Conservation (phyloP, 1,140 invertebrate genomes). For the Brachionus calyciflorus region DNA sequence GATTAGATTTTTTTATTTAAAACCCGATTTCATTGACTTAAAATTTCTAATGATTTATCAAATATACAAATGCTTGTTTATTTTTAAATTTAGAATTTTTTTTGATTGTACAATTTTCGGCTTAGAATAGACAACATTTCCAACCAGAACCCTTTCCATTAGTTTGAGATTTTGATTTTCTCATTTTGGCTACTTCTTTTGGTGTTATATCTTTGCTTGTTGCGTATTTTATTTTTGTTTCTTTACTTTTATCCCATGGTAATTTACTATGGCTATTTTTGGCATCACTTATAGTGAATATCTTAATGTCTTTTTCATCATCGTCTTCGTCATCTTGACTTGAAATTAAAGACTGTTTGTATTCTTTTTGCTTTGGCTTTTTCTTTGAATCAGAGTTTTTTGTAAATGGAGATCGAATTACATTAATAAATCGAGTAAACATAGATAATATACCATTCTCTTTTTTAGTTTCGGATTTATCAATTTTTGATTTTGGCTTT, state of each 20-base stretch:
- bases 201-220: conserved; percentile 1
- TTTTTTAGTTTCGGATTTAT: conserved; percentile 2
- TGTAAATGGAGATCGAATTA: conserved; percentile 7
- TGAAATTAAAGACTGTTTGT: conserved; percentile 25
- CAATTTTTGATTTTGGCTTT: not conserved
- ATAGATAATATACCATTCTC: conserved; percentile 1
- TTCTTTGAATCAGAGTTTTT: conserved; percentile 6
- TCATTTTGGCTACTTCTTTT: conserved; percentile 22
- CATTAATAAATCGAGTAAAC: not conserved
- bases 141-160: not conserved
- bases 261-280: conserved; percentile 8
- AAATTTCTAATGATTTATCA: not conserved
- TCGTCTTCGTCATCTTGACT: conserved; percentile 8
- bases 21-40: too few relatives aligned
- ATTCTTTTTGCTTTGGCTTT: conserved; percentile 24
- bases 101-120: not conserved
- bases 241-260: conserved; percentile 25
- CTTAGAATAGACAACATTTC: conserved; percentile 38
- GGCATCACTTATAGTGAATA: conserved; percentile 19
- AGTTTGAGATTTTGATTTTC: not conserved
- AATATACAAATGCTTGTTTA: not conserved
- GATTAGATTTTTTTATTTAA: too few relatives aligned
- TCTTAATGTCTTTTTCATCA: conserved; percentile 14
- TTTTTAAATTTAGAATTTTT: conserved; percentile 16
- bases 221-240: not conserved